Evolutionary conservation across 2,797 vertebrate genomes (phyloP).

Genomic region (Pangasius krempfi): DNA sequence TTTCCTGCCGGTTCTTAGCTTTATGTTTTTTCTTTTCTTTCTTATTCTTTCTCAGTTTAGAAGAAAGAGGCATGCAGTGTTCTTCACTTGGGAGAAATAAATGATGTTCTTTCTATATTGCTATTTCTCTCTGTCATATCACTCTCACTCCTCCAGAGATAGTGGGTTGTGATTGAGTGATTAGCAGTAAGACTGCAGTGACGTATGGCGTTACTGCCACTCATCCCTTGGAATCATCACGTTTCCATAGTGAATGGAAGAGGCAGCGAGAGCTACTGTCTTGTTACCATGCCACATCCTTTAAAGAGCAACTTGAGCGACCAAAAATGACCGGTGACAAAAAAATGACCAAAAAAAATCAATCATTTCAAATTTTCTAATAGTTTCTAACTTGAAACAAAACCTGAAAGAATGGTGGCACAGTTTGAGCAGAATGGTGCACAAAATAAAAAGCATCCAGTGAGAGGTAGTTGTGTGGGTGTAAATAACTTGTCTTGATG

Average conservation of each 20-base stretch:
- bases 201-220: conserved; percentile 6
- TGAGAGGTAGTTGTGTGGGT: no score
- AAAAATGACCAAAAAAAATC: not conserved
- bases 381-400: not conserved
- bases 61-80: conserved; percentile 15
- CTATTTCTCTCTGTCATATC: conserved; percentile 24
- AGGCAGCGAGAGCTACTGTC: not conserved
- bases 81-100: conserved; percentile 27
- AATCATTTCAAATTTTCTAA: not conserved
- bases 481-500: not conserved
- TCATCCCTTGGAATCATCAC: conserved; percentile 7
- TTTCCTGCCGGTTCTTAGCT: conserved; percentile 29
- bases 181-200: conserved; percentile 34
- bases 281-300: not conserved
- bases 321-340: no score
- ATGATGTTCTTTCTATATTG: conserved; percentile 19
- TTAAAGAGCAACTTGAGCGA: not conserved
- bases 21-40: conserved; percentile 27
- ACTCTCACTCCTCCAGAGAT: conserved; percentile 29
- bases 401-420: not conserved
- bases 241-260: conserved; percentile 1
- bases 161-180: conserved; percentile 7
- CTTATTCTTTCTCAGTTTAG: not conserved
- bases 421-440: not conserved
- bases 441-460: not conserved